These are phyloP conservation scores for Kryptolebias ocellatus DNA, from an alignment of 2,797 vertebrate species.

Conservation along the genomic window DNA sequence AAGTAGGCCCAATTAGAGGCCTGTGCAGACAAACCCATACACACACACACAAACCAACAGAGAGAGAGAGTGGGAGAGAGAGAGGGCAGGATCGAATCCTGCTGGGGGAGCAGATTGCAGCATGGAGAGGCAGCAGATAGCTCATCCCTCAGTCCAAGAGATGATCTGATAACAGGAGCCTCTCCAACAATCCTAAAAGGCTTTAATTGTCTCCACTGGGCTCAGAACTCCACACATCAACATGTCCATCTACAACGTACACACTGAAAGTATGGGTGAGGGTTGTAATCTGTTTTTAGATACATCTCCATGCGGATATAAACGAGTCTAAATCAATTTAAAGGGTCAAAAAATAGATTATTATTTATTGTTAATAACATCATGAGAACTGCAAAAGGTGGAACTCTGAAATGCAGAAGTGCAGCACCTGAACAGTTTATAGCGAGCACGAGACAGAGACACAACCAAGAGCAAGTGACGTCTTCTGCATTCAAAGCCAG, in stretches of 20 bases:
- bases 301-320: no score
- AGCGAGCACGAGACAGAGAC: no score
- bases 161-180: conserved; percentile 64
- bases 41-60: conserved; percentile 33
- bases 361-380: no score
- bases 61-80: conserved; percentile 8
- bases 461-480: no score
- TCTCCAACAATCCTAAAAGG: conserved; percentile 52
- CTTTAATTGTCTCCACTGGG: conserved; percentile 41
- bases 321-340: no score
- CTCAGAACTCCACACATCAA: conserved; percentile 25
- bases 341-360: no score
- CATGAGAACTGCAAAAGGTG: no score
- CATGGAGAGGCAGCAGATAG: conserved; percentile 66
- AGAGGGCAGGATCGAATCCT: conserved; percentile 48
- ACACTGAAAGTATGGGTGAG: not conserved
- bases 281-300: no score
- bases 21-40: conserved; percentile 37
- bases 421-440: no score
- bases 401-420: no score
- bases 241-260: conserved; percentile 22
- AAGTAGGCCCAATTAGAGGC: conserved; percentile 55
- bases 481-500: no score
- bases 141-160: conserved; percentile 53
- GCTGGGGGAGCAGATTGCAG: conserved; percentile 81